A percentile compares a stretch with the other conserved stretches of the same genome.
Conservation (phyloP, 2,797 vertebrate genomes). For the Monodelphis domestica region DNA sequence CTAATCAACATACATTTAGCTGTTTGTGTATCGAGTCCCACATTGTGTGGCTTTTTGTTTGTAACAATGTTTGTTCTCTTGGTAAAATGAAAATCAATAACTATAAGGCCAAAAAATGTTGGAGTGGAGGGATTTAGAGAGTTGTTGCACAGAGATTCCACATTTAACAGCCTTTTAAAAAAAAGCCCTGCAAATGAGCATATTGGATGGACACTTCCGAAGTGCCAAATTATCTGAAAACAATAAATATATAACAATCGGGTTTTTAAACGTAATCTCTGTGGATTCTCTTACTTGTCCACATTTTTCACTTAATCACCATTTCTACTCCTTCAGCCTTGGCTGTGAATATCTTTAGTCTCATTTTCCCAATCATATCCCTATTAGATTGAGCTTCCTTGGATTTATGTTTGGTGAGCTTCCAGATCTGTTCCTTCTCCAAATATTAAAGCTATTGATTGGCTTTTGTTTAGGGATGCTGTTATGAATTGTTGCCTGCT, state of each 20-base stretch:
- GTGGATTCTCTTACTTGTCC: accelerated
- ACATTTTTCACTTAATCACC: background rate
- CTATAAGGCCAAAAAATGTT: background rate
- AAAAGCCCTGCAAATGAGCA: conserved; percentile 13
- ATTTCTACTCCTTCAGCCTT: background rate
- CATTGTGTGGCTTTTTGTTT: background rate
- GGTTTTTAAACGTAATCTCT: background rate
- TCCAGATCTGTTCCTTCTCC: conserved; percentile 35
- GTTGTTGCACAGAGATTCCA: background rate
- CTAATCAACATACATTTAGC: background rate
- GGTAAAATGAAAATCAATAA: conserved; percentile 19
- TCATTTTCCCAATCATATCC: conserved; percentile 4
- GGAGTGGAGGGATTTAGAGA: background rate
- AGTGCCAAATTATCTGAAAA: conserved; percentile 8
- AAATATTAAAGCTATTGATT: conserved; percentile 51
- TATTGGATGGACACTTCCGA: background rate
- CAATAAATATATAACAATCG: conserved; percentile 21
- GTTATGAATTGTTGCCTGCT: conserved; percentile 57
- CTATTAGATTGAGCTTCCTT: background rate
- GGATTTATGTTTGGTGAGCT: conserved; percentile 40
- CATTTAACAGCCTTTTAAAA: background rate
- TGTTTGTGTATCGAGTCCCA: background rate
- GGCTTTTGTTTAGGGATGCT: conserved; percentile 56
- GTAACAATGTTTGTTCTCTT: background rate
- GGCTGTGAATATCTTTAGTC: conserved; percentile 14